Evolutionary conservation across 1,140 invertebrate genomes (phyloP), one percentile per base, ranked within the genome.

Genomic region (Araneus ventricosus): DNA sequence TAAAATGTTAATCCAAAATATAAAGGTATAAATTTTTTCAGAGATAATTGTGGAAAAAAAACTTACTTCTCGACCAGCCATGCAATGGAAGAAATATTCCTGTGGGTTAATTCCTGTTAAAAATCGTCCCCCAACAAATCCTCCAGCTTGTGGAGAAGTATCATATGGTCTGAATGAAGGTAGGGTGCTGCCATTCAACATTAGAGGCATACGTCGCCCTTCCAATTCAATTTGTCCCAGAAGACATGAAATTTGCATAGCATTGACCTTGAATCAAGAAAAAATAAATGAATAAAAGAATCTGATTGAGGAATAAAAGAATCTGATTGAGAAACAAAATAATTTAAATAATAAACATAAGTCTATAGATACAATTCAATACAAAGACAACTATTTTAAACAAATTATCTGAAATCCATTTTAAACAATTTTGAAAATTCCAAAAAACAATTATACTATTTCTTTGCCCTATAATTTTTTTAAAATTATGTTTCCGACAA

Each of bases 81-180:
- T 99, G 95, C 99, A 99, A 96, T 99, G 99, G 95, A 99, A 99
- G 96, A 99, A 99, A 95, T 99, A 99, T 95, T 99, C 99, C 96
- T 99, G 98, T 0, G 99, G 99, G 95, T 98, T 97, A 94, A 99
- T 98, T 88, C 99, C 99, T 0, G 99, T 99, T 96, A 99, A 97
- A 95, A 99, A 99, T 45, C 99, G 96, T 4, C 98, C 98, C 94
- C 98, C 97, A 61, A 99, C 98, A 95, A 99, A 99, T 24, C 99
- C 99, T 67, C 99, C 99, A 41, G 99, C 98, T 95, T 98, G 96
- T 0, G 99, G 99, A 0, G 98, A 97, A 24, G 97, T 97, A 95
- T 99, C 99, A 95, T 98, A 99, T 0, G 97, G 96, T n/a, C 96
- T 96, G 95, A 99, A 99, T 94, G 98, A 99, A 1, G 99, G 99